Evolutionary conservation across 2,113 vertebrate genomes (phyloP).

Genomic region (Actenoides hombroni): DNA sequence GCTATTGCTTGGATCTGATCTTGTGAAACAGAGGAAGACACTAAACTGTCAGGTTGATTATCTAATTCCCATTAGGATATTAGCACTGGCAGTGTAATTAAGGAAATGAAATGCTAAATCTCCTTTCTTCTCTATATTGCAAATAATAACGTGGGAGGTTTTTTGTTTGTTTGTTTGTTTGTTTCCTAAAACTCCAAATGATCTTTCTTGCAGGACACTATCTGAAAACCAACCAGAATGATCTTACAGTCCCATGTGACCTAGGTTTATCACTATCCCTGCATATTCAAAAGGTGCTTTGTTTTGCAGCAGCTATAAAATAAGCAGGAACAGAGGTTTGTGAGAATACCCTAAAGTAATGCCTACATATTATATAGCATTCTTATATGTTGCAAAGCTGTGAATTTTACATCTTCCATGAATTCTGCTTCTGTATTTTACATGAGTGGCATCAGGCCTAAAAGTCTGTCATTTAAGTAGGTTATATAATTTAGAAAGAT

Average conservation of each 20-base stretch:
- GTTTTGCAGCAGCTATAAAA: not conserved
- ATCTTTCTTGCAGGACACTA: not conserved
- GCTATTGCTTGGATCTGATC: not conserved
- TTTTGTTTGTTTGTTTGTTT: not conserved
- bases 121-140: not conserved
- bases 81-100: not conserved
- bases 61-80: not conserved
- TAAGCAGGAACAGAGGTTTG: not conserved
- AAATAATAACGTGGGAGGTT: not conserved
- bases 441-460: not conserved
- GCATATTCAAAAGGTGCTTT: not conserved
- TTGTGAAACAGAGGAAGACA: not conserved
- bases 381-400: not conserved
- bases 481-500: not conserved
- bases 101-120: not conserved
- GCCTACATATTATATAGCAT: not conserved
- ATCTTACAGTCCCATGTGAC: not conserved
- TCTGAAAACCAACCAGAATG: not conserved
- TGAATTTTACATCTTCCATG: not conserved
- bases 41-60: not conserved
- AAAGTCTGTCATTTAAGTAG: not conserved
- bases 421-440: not conserved
- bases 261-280: not conserved
- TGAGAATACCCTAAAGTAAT: not conserved
- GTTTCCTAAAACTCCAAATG: not conserved